phyloP scores from a whole-genome alignment of 2,797 vertebrate species.

The Gambelia wislizenii region DNA sequence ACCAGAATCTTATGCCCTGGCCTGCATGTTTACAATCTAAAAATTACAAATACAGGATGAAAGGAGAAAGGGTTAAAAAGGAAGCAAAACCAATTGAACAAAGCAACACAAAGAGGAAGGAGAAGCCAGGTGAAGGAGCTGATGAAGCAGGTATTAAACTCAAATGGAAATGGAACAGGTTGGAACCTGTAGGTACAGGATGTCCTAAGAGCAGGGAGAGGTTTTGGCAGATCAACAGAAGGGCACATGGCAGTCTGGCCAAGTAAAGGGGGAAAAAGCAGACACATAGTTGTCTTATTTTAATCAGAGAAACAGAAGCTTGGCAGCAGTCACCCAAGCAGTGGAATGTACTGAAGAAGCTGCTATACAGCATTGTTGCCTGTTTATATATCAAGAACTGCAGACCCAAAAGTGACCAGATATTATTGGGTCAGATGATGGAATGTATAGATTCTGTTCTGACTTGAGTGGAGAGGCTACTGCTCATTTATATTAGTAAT shows the following conservation, averaged over 20 bases:
- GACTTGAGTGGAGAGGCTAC: neutral
- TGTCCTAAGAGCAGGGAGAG: constrained; percentile 12
- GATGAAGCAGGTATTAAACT: neutral
- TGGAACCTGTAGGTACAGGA: constrained; percentile 22
- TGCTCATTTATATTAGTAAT: neutral
- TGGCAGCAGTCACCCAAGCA: constrained; percentile 6
- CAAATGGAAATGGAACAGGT: constrained; percentile 11
- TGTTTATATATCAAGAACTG: neutral
- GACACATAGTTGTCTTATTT: constrained; percentile 6
- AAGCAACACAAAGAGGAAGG: neutral
- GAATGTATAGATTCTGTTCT: neutral
- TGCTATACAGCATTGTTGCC: neutral
- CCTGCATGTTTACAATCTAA: neutral
- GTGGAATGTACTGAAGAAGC: neutral
- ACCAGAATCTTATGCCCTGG: too few relatives aligned
- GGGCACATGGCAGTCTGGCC: neutral
- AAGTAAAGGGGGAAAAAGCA: neutral
- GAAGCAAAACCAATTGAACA: neutral
- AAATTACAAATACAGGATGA: neutral
- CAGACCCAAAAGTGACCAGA: too few relatives aligned
- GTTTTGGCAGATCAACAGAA: constrained; percentile 17
- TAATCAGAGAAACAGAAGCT: constrained; percentile 3
- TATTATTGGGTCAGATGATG: neutral
- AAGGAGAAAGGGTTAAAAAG: neutral
- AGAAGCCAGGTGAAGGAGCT: neutral